Evolutionary conservation across 1,140 invertebrate genomes (phyloP).

Genomic region (Megalopta genalis): DNA sequence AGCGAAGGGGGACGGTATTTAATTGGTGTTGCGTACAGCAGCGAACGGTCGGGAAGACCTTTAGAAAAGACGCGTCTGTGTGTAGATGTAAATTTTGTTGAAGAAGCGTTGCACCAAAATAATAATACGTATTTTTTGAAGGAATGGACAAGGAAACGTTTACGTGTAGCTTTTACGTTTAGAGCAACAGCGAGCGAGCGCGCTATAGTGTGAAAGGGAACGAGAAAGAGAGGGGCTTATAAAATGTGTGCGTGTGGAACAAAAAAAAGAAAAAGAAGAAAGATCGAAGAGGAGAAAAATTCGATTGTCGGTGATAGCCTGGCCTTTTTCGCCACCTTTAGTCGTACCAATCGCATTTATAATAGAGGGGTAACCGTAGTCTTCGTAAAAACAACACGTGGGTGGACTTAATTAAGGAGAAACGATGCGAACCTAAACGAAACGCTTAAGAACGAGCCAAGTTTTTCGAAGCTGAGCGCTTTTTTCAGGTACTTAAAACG

Average conservation of each 20-base stretch:
- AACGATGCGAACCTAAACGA: conserved; percentile 32
- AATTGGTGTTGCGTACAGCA: neutral
- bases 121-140: conserved; percentile 76
- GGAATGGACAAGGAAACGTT: conserved; percentile 49
- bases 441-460: conserved; percentile 53
- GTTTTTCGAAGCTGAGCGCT: conserved; percentile 73
- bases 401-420: conserved; percentile 35
- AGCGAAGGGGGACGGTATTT: neutral
- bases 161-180: conserved; percentile 51
- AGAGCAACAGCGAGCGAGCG: conserved; percentile 10
- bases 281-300: conserved; percentile 17
- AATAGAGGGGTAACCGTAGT: conserved; percentile 59
- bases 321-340: conserved; percentile 73
- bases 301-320: conserved; percentile 68
- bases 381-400: conserved; percentile 53
- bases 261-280: too few relatives aligned
- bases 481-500: conserved; percentile 78
- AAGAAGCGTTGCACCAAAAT: conserved; percentile 68
- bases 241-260: too few relatives aligned
- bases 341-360: conserved; percentile 80
- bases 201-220: too few relatives aligned
- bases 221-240: neutral
- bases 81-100: conserved; percentile 66
- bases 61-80: conserved; percentile 63
- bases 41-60: neutral